Evolutionary conservation across 2,888 invertebrate species (phyloP).

Genomic region (Eupithecia exiguata): DNA sequence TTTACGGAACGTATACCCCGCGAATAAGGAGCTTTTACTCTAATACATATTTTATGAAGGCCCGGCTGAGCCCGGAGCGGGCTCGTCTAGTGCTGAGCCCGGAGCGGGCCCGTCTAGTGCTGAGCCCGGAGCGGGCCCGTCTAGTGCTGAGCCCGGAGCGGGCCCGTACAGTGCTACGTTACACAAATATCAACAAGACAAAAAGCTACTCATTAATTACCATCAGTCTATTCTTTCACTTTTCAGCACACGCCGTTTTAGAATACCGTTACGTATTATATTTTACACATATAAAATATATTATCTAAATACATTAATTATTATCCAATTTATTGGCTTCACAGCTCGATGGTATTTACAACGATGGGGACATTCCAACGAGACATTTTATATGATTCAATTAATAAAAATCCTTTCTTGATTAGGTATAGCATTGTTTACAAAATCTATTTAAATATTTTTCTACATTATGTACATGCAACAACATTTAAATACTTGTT

Average conservation of each 20-base stretch:
- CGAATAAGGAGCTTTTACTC: too few relatives aligned
- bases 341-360: constrained; percentile 15
- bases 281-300: constrained; percentile 22
- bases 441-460: background rate
- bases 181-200: constrained; percentile 15
- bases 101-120: too few relatives aligned
- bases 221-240: constrained; percentile 31
- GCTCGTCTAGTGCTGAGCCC: too few relatives aligned
- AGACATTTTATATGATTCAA: background rate
- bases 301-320: constrained; percentile 21
- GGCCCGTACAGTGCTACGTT: background rate
- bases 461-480: background rate
- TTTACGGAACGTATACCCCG: too few relatives aligned
- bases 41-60: too few relatives aligned
- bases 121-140: background rate
- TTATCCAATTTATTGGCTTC: constrained; percentile 6
- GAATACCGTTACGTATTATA: constrained; percentile 29
- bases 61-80: too few relatives aligned
- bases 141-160: background rate
- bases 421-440: constrained; percentile 1
- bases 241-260: constrained; percentile 20
- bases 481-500: background rate
- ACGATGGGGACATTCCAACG: background rate
- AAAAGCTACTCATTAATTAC: constrained; percentile 22
- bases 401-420: background rate